Evolutionary conservation across 2,113 vertebrate genomes (phyloP).

Genomic region (Arenaria interpres): DNA sequence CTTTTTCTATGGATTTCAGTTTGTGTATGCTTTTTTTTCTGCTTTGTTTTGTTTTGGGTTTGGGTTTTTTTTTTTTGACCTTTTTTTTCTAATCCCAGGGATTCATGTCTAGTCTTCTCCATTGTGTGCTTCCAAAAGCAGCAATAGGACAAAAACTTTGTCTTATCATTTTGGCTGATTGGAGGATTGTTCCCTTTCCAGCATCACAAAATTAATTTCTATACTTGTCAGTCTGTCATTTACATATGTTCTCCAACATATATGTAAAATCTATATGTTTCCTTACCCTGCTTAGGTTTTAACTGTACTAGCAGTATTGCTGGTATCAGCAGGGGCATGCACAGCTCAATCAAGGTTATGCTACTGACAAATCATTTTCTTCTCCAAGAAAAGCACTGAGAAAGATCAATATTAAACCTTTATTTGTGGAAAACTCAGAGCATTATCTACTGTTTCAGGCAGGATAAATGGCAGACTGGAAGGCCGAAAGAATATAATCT

Average conservation of each 20-base stretch:
- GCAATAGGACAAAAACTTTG: no score
- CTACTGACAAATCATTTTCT: conserved; percentile 1
- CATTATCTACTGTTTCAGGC: conserved; percentile 39
- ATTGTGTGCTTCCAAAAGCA: no score
- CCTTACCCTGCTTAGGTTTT: neutral
- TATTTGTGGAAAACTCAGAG: neutral
- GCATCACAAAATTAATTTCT: neutral
- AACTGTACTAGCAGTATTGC: neutral
- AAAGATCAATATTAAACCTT: conserved; percentile 29
- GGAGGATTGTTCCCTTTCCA: no score
- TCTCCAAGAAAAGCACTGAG: neutral
- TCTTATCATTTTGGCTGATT: no score
- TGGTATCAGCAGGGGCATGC: neutral
- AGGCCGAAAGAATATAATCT: conserved; percentile 14
- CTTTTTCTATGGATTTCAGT: no score
- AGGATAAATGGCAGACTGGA: conserved; percentile 4
- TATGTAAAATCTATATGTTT: neutral
- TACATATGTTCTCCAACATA: neutral
- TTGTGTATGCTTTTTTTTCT: no score
- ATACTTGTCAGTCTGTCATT: neutral
- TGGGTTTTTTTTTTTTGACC: no score
- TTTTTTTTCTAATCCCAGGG: no score
- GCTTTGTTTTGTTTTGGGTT: no score
- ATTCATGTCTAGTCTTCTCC: no score
- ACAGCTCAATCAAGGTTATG: conserved; percentile 30